Conservation (phyloP, 1,140 invertebrate genomes). For the Nymphalis io region DNA sequence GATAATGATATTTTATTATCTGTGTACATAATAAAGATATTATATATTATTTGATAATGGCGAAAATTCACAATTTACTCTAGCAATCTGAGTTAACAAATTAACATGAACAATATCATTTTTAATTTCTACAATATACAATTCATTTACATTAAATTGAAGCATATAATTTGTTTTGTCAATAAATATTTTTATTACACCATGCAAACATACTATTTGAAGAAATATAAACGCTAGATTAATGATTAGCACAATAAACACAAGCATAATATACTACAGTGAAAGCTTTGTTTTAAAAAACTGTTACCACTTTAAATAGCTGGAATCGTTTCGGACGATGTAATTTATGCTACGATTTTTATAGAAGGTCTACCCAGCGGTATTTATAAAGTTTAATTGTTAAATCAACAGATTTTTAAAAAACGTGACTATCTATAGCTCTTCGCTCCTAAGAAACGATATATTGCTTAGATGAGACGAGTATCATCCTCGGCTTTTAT, state of each 20-base stretch:
- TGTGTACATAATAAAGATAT: slow-evolving; percentile 41
- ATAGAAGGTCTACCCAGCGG: slow-evolving; percentile 28
- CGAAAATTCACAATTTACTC: slow-evolving; percentile 68
- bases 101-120: slow-evolving; percentile 71
- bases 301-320: slow-evolving; percentile 53
- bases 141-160: slow-evolving; percentile 73
- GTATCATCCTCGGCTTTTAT: not conserved
- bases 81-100: slow-evolving; percentile 74
- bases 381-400: slow-evolving; percentile 29
- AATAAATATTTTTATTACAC: slow-evolving; percentile 44
- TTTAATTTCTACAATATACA: slow-evolving; percentile 74
- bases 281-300: slow-evolving; percentile 51
- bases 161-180: slow-evolving; percentile 55
- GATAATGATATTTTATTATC: slow-evolving; percentile 35
- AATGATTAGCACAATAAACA: slow-evolving; percentile 62
- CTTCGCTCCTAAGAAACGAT: slow-evolving; percentile 23
- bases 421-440: slow-evolving; percentile 36
- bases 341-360: slow-evolving; percentile 1
- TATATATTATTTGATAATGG: slow-evolving; percentile 56
- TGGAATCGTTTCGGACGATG: slow-evolving; percentile 26
- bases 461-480: slow-evolving; percentile 36
- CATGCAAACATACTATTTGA: slow-evolving; percentile 59
- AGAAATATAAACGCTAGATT: slow-evolving; percentile 51
- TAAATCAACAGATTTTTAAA: slow-evolving; percentile 38
- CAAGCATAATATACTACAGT: slow-evolving; percentile 61